Conservation (phyloP, 2,797 vertebrate species). For the Basileuterus tristriatus region DNA sequence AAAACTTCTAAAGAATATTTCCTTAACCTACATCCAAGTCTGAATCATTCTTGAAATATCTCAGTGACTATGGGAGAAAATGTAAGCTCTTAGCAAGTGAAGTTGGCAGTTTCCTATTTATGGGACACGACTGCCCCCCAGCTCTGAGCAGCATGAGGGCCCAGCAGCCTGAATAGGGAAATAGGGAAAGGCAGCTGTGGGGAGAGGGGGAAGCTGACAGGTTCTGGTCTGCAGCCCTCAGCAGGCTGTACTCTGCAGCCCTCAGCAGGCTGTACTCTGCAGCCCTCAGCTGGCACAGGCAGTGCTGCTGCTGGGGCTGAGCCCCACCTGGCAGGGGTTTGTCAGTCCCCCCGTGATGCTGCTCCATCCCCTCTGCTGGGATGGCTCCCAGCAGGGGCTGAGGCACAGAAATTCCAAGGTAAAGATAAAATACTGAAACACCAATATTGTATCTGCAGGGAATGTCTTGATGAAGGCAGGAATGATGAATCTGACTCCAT, state of each 20-base stretch:
- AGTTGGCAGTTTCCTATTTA: neutral
- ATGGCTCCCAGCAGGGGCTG: neutral
- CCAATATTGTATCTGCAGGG: neutral
- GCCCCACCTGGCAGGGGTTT: neutral
- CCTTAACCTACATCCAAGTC: neutral
- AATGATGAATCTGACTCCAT: neutral
- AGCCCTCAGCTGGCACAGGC: neutral
- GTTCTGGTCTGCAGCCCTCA: neutral
- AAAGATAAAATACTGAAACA: neutral
- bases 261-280: too few relatives aligned
- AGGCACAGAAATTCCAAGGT: neutral
- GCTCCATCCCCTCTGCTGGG: rapidly evolving
- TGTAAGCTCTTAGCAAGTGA: neutral
- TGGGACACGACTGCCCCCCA: neutral
- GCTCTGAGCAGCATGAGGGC: neutral
- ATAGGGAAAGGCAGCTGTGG: neutral
- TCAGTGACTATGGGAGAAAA: neutral
- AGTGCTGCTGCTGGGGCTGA: neutral
- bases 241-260: neutral
- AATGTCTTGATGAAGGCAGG: neutral
- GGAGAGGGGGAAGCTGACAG: neutral
- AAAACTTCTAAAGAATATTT: neutral
- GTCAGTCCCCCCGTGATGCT: rapidly evolving
- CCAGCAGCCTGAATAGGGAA: neutral
- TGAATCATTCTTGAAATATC: neutral